A percentile compares a stretch with the other conserved stretches of the same genome.
Conservation (phyloP, 2,113 vertebrate species). For the Arothron firmamentum region DNA sequence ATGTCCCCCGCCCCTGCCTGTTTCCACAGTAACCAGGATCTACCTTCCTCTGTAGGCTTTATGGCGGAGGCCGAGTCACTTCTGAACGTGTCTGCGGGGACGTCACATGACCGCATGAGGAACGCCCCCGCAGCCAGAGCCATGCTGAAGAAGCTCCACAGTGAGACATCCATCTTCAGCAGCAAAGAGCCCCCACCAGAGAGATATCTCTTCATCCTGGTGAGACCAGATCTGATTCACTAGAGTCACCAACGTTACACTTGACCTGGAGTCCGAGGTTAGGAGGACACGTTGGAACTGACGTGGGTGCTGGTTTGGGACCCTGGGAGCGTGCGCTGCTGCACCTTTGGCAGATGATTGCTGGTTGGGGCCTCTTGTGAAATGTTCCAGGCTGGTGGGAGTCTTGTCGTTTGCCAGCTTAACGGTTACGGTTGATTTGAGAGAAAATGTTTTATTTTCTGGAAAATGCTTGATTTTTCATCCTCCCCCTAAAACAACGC, state of each 20-base stretch:
- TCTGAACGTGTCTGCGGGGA: constrained; percentile 71
- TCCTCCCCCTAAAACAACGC: neutral
- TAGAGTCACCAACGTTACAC: too few relatives aligned
- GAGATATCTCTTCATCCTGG: constrained; percentile 84
- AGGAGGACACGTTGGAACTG: too few relatives aligned
- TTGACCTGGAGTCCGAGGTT: too few relatives aligned
- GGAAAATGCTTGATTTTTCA: neutral
- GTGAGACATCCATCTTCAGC: constrained; percentile 75
- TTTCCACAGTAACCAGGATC: neutral
- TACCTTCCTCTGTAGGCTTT: constrained; percentile 65
- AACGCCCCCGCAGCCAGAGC: constrained; percentile 69
- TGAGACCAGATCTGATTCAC: constrained; percentile 40
- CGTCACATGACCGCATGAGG: constrained; percentile 75
- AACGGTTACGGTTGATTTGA: too few relatives aligned
- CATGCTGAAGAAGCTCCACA: constrained; percentile 70
- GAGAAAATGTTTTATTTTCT: too few relatives aligned
- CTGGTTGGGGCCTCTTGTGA: too few relatives aligned
- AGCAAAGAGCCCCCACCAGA: constrained; percentile 72
- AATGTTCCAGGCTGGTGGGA: too few relatives aligned
- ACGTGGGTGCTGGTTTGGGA: too few relatives aligned
- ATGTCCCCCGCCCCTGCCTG: neutral
- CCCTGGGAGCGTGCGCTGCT: too few relatives aligned
- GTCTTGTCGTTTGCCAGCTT: too few relatives aligned
- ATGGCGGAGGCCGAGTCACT: constrained; percentile 78
- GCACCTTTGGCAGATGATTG: too few relatives aligned